These are phyloP conservation scores for Papilio protenor DNA, from an alignment of 2,888 invertebrate species.

Conservation along the genomic window DNA sequence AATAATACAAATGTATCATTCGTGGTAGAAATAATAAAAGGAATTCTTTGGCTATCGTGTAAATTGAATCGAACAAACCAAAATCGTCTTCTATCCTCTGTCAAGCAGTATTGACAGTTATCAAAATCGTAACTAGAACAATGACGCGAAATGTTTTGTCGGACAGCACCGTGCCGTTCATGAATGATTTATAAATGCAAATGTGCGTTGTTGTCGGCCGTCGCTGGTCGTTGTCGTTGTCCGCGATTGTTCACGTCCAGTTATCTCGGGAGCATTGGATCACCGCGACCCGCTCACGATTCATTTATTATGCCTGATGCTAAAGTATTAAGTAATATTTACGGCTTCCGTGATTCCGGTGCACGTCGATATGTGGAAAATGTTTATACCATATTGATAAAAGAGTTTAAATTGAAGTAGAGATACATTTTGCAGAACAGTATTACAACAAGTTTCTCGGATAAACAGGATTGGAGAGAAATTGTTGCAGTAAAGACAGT, in stretches of 20 bases:
- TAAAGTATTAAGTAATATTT: conserved; percentile 47
- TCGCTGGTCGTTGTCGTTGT: conserved; percentile 32
- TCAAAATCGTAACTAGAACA: conserved; percentile 48
- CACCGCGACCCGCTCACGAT: conserved; percentile 58
- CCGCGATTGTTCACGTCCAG: conserved; percentile 72
- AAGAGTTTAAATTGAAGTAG: background rate
- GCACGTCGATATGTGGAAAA: conserved; percentile 43
- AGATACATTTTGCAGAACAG: background rate
- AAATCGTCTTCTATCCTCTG: background rate
- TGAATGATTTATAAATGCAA: conserved; percentile 80
- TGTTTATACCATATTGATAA: background rate
- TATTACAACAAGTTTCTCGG: background rate
- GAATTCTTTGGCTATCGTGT: background rate
- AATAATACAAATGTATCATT: background rate
- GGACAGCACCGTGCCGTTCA: conserved; percentile 63
- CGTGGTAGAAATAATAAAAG: background rate
- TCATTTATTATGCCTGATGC: conserved; percentile 46
- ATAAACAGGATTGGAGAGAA: background rate
- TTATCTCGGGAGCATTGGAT: conserved; percentile 69
- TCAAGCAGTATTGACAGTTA: conserved; percentile 18
- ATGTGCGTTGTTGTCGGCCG: conserved; percentile 70
- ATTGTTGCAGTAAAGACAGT: conserved; percentile 9
- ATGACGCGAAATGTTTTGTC: conserved; percentile 66
- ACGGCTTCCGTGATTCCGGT: conserved; percentile 55
- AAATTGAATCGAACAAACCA: background rate